These are phyloP conservation scores for Enteromius trimaculatus DNA, from an alignment of 2,797 vertebrate species.

Conservation along the genomic window DNA sequence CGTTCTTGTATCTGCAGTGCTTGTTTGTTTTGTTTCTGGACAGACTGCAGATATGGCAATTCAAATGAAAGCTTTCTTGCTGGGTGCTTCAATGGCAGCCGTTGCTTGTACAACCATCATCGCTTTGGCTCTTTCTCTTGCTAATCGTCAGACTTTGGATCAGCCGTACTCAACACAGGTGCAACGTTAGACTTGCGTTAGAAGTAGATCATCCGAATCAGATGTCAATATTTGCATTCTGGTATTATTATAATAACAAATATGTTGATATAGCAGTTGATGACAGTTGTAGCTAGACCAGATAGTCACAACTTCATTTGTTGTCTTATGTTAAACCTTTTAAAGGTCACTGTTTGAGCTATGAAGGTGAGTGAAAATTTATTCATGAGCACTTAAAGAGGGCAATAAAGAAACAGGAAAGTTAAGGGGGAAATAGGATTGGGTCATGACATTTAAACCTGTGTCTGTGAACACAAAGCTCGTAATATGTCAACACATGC, in stretches of 20 bases:
- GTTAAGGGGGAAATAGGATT: background rate
- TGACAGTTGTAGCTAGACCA: background rate
- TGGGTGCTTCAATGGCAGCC: constrained; percentile 45
- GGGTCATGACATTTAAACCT: background rate
- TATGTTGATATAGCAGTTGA: background rate
- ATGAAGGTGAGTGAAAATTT: background rate
- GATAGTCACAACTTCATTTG: background rate
- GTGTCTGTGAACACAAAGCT: background rate
- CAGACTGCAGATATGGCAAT: constrained; percentile 46
- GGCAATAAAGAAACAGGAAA: background rate
- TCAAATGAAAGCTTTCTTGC: constrained; percentile 49
- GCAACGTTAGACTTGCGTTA: constrained; percentile 3
- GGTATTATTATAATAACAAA: background rate
- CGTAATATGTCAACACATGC: background rate
- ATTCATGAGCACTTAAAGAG: background rate
- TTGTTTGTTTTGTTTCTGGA: constrained; percentile 11
- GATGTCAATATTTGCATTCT: background rate
- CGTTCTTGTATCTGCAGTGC: constrained; percentile 2
- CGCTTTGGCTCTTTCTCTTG: constrained; percentile 61
- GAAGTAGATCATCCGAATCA: background rate
- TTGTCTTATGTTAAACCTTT: background rate
- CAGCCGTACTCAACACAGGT: constrained; percentile 59
- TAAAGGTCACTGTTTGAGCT: background rate
- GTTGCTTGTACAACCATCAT: constrained; percentile 55
- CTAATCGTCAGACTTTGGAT: constrained; percentile 50